phyloP scores from a whole-genome alignment of 2,113 vertebrate species.

The Apus apus region DNA sequence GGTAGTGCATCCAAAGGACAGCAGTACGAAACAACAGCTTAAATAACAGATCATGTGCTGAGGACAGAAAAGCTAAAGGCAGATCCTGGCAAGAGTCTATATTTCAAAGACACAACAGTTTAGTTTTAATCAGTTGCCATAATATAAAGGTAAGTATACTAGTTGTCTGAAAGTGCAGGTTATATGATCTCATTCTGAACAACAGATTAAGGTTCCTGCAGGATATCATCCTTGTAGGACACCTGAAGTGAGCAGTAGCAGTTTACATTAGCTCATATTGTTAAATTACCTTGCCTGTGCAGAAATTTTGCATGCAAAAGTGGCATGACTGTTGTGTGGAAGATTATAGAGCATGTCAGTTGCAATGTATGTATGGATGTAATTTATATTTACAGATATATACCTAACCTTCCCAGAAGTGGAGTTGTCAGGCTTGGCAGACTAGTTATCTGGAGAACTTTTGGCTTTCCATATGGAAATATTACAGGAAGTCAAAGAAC shows the following conservation, averaged over 20 bases:
- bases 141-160: background rate
- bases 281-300: too few relatives aligned
- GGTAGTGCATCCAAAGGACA: background rate
- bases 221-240: background rate
- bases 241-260: background rate
- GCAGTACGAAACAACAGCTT: background rate
- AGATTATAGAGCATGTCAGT: background rate
- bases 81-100: background rate
- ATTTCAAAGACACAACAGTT: background rate
- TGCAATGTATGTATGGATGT: background rate
- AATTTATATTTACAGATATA: background rate
- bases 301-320: too few relatives aligned
- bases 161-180: background rate
- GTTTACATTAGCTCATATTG: background rate
- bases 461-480: background rate
- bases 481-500: background rate
- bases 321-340: background rate
- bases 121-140: background rate
- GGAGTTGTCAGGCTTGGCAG: background rate
- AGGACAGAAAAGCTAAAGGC: background rate
- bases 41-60: background rate
- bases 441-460: background rate
- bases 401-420: background rate
- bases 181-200: background rate
- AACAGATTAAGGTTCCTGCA: background rate